A percentile compares a stretch with the other conserved stretches of the same genome.
phyloP scores from a whole-genome alignment of 2,888 invertebrate genomes.

The Ichneumon xanthorius region DNA sequence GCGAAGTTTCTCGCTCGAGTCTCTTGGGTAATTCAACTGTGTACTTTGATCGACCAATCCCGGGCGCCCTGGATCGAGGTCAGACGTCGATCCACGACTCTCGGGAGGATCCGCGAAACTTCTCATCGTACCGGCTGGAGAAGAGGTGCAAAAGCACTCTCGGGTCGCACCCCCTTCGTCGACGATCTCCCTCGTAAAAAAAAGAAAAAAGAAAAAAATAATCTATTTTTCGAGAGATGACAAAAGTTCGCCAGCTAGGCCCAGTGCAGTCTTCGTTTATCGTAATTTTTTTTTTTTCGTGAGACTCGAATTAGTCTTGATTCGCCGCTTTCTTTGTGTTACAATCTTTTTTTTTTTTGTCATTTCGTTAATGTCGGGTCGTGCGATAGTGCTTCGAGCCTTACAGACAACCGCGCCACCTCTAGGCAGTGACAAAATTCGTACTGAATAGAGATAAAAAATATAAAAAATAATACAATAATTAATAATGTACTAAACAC shows the following conservation, averaged over 20 bases:
- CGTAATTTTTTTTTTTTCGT: conserved; percentile 31
- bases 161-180: conserved; percentile 21
- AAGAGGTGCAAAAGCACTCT: conserved; percentile 13
- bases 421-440: conserved; percentile 66
- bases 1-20: conserved; percentile 53
- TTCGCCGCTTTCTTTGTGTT: conserved; percentile 38
- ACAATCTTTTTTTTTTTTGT: conserved; percentile 31
- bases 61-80: conserved; percentile 64
- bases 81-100: conserved; percentile 66
- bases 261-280: conserved; percentile 66
- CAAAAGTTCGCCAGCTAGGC: conserved; percentile 66
- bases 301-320: conserved; percentile 53
- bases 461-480: conserved; percentile 72
- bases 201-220: conserved; percentile 4
- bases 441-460: conserved; percentile 67
- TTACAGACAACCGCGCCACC: conserved; percentile 38
- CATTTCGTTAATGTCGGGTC: conserved; percentile 43
- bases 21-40: conserved; percentile 48
- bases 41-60: conserved; percentile 49
- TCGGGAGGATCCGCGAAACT: conserved; percentile 44
- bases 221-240: neutral
- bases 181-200: conserved; percentile 31
- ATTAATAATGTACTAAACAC: conserved; percentile 79
- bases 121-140: conserved; percentile 36
- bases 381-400: conserved; percentile 51